Base-by-base conservation (phyloP, 2,113 vertebrate species). In the Sprattus sprattus region DNA sequence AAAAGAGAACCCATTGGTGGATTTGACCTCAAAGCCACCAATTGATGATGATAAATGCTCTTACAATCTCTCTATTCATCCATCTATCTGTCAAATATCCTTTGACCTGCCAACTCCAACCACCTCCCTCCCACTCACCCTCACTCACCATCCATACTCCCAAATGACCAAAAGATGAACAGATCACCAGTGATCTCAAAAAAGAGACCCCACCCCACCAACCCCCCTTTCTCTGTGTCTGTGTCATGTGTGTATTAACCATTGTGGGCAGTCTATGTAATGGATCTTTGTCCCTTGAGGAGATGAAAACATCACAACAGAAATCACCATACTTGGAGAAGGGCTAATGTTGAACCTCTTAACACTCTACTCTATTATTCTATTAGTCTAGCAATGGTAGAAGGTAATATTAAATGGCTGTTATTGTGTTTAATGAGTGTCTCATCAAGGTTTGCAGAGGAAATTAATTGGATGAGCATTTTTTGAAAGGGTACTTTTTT, bases 371-470 rank as follows among this genome's bases (percentile, higher is more conserved):
- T 13, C 10, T 39, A 78, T 78, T 16, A 39, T 5, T 39, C 71
- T 16, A 11, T 32, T 39, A 32, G 54, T 60, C 54, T 60, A 75
- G 8, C 64, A 25, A 6, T 25, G n/a, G 25, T 28, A 3, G 6
- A 28, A 13, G 71, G 32, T 32, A 32, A 78, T 75, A 75, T 32
- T 10, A 75, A 32, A 75, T 10, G 11, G 28, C 2, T 39, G 32
- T 15, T 78, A 78, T 78, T 78, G 71, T 78, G 71, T 39, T 44
- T 78, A 78, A 78, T 78, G 71, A 78, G 28, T 15, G 71, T 44
- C 25, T 78, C 71, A 78, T 78, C 71, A 78, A 15, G 28, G 13
- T 78, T 78, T 39, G 71, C 54, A 78, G 28, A 32, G 22, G n/a
- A 67, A 28, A 67, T 39, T 78, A 78, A 39, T 78, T 78, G 28